Evolutionary conservation across 2,888 invertebrate species (phyloP), one percentile per base, ranked within the genome.

Genomic region (Notocelia uddmanniana): DNA sequence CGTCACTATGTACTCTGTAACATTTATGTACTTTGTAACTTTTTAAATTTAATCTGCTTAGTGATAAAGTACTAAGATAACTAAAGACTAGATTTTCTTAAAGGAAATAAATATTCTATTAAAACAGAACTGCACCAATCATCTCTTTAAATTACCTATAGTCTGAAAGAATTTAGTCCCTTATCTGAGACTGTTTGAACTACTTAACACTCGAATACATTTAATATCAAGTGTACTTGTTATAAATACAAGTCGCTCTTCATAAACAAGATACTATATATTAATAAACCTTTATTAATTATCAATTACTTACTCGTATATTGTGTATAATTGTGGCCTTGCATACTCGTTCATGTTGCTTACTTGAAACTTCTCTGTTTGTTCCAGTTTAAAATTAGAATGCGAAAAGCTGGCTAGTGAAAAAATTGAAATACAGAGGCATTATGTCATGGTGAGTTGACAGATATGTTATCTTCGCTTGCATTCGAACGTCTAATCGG

Each of bases 351-450:
- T n/a, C 45, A 45, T 45, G n/a, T n/a, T 45, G 19, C 54, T 37
- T 45, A 55, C 26, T 50, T 34, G 41, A 55, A 52, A 41, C 50
- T 18, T 64, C 64, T 64, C 58, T 69, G 58, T 68, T 90, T 92
- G 90, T 95, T 95, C 83, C 95, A 96, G 96, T 90, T 94, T 97
- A 92, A 97, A 97, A 94, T 95, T 97, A 94, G 97, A 98, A 94
- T 97, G 97, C 92, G 97, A 98, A 93, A 98, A 98, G 92, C 93
- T 97, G 90, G 97, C 97, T 84, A 96, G 96, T 89, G 97, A 98
- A 94, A 97, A 97, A 94, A 97, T 97, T 83, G 97, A 97, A 94
- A 97, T 97, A 94, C 97, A 97, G 91, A 95, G 97, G 92, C 97
- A 97, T 94, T 97, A 97, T 94, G 97, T 97, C 80, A 97, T 97